phyloP scores from a whole-genome alignment of 1,140 invertebrate species.

The Papilio machaon region DNA sequence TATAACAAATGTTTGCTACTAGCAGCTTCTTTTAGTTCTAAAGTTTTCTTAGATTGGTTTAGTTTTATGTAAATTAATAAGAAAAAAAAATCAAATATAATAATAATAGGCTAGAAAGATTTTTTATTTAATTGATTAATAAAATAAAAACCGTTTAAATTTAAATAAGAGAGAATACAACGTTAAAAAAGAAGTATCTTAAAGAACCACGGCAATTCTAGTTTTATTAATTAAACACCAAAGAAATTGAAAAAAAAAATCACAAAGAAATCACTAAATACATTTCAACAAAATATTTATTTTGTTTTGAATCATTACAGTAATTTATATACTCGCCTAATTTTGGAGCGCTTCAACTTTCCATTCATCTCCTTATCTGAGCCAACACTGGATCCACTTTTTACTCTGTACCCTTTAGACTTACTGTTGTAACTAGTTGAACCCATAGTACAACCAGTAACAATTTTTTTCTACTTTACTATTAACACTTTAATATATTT shows the following conservation, averaged over 20 bases:
- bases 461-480: background rate
- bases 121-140: too few relatives aligned
- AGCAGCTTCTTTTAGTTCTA: too few relatives aligned
- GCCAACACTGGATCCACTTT: slow-evolving; percentile 71
- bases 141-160: too few relatives aligned
- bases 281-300: background rate
- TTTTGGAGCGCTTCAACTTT: slow-evolving; percentile 68
- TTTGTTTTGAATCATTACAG: background rate
- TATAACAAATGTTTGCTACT: too few relatives aligned
- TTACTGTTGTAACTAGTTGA: slow-evolving; percentile 74
- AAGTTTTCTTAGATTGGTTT: too few relatives aligned
- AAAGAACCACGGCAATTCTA: too few relatives aligned
- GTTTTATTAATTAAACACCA: background rate
- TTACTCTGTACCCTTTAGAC: slow-evolving; percentile 64
- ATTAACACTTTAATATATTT: background rate
- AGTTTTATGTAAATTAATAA: too few relatives aligned
- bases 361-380: slow-evolving; percentile 76
- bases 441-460: slow-evolving; percentile 58
- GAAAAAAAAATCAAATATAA: too few relatives aligned
- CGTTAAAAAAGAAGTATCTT: too few relatives aligned
- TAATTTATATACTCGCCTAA: slow-evolving; percentile 58
- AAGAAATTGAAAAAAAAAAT: background rate
- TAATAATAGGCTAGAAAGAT: too few relatives aligned
- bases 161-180: too few relatives aligned
- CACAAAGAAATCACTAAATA: background rate